Evolutionary conservation across 2,797 vertebrate species (phyloP).

Genomic region (Columba guinea): DNA sequence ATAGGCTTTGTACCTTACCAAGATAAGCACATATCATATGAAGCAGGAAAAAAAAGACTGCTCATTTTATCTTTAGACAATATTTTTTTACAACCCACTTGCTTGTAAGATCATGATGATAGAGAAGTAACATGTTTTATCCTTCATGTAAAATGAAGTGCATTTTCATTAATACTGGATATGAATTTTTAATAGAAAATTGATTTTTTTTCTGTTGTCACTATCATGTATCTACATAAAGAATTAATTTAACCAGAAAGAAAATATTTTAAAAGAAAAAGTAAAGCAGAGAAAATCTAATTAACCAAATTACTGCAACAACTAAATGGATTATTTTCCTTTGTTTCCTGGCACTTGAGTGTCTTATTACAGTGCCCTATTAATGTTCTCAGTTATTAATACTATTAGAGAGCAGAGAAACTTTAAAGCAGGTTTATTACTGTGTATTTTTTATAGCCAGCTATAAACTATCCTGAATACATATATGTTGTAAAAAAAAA

Average conservation of each 20-base stretch:
- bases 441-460: neutral
- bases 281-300: neutral
- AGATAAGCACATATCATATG: neutral
- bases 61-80: neutral
- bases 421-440: neutral
- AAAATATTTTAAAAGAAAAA: neutral
- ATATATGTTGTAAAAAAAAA: neutral
- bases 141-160: neutral
- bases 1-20: neutral
- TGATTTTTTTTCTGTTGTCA: neutral
- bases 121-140: neutral
- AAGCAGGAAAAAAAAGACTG: neutral
- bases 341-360: neutral
- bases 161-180: neutral
- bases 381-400: neutral
- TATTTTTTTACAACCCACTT: neutral
- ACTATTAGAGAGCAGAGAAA: neutral
- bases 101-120: neutral
- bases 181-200: neutral
- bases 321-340: neutral
- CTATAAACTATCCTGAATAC: neutral
- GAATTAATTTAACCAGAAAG: neutral
- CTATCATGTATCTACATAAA: neutral
- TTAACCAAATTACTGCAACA: neutral
- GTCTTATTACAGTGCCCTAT: neutral